Conservation (phyloP, 2,797 vertebrate genomes). For the Leptatherina wallacei region DNA sequence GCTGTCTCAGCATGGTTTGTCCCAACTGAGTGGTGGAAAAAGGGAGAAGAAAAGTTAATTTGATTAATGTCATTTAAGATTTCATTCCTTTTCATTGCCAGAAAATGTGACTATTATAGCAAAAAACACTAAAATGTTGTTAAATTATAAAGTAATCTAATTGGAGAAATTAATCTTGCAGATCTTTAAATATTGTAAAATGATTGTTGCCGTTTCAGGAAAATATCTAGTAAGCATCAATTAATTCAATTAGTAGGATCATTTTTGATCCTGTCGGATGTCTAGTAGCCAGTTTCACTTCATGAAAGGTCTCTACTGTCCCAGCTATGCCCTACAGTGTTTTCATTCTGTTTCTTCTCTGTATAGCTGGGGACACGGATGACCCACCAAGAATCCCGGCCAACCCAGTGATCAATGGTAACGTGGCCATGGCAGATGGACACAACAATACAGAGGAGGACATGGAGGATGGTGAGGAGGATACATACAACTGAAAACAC, state of each 20-base stretch:
- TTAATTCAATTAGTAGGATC: background rate
- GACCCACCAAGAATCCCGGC: constrained; percentile 98
- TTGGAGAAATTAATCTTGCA: background rate
- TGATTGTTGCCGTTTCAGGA: background rate
- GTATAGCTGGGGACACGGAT: constrained; percentile 95
- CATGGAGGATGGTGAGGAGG: constrained; percentile 97
- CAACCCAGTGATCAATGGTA: constrained; percentile 98
- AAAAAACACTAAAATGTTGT: background rate
- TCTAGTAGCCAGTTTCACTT: background rate
- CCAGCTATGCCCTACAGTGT: background rate
- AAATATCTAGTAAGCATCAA: background rate
- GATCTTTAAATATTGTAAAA: background rate
- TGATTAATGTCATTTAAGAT: background rate
- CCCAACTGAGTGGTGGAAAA: constrained; percentile 31
- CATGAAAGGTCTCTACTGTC: background rate
- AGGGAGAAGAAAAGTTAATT: background rate
- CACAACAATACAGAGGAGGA: constrained; percentile 98
- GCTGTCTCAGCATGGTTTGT: constrained; percentile 52
- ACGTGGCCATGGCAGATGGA: constrained; percentile 95
- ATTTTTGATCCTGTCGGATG: background rate
- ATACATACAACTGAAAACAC: background rate
- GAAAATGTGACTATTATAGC: background rate
- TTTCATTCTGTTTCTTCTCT: constrained; percentile 4
- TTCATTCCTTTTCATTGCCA: background rate
- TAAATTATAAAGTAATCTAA: no score